Conservation (phyloP, 2,888 invertebrate genomes). For the Caenorhabditis virilis region DNA sequence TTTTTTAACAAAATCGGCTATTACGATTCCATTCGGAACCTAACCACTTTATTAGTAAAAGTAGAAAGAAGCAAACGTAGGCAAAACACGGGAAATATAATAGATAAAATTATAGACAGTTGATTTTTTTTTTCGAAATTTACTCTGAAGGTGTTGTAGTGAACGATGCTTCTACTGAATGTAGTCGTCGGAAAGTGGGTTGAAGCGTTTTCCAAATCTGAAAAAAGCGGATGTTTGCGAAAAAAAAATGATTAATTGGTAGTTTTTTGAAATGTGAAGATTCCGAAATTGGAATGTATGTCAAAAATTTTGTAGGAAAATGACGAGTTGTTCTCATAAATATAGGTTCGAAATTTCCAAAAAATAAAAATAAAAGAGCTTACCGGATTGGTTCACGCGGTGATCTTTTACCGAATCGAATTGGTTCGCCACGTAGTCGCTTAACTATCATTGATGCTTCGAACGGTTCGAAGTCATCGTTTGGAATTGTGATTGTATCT, state of each 20-base stretch:
- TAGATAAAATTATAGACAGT: background rate
- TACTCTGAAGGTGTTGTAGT: too few relatives aligned
- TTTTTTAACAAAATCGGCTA: constrained; percentile 2
- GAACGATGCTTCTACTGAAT: constrained; percentile 16
- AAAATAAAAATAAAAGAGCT: too few relatives aligned
- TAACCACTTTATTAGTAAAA: constrained; percentile 37
- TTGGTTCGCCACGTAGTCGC: constrained; percentile 58
- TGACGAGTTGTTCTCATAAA: background rate
- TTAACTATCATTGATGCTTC: constrained; percentile 32
- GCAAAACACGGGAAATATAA: background rate
- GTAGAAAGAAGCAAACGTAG: background rate
- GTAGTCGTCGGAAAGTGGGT: constrained; percentile 39
- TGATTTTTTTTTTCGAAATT: background rate
- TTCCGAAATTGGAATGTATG: background rate
- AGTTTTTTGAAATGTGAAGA: background rate
- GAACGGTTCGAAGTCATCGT: constrained; percentile 17
- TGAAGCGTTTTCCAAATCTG: constrained; percentile 49
- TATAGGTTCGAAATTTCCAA: background rate
- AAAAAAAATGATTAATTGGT: background rate
- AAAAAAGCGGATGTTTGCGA: constrained; percentile 18
- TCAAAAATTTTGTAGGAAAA: background rate
- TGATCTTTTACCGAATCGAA: constrained; percentile 66
- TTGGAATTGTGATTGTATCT: background rate
- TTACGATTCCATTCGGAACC: constrained; percentile 10
- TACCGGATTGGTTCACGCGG: constrained; percentile 66